A percentile compares a stretch with the other conserved stretches of the same genome.
Conservation (phyloP, 2,113 vertebrate genomes). For the Oplegnathus fasciatus region DNA sequence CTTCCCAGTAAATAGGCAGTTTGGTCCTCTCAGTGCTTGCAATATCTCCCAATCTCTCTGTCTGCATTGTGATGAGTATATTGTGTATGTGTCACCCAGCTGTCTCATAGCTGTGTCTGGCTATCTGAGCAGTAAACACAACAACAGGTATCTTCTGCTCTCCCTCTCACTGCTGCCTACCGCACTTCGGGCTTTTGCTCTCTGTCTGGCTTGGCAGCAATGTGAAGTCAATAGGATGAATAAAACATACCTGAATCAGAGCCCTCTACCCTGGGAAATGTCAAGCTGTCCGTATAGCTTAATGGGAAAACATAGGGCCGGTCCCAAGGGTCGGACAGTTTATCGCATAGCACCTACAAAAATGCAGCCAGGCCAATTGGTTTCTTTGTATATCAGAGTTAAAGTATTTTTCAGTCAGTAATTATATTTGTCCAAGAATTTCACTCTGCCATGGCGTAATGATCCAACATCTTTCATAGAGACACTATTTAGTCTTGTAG, state of each 20-base stretch:
- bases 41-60: slow-evolving; percentile 56
- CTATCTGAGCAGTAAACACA: slow-evolving; percentile 68
- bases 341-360: slow-evolving; percentile 51
- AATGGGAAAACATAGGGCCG: slow-evolving; percentile 75
- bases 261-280: slow-evolving; percentile 80
- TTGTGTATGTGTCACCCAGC: slow-evolving; percentile 70
- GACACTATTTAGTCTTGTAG: not conserved
- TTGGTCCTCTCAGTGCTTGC: slow-evolving; percentile 48
- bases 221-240: slow-evolving; percentile 82
- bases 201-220: slow-evolving; percentile 67
- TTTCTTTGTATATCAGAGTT: slow-evolving; percentile 39
- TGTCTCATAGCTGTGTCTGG: slow-evolving; percentile 62
- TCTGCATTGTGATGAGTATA: slow-evolving; percentile 65
- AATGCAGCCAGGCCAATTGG: slow-evolving; percentile 29
- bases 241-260: slow-evolving; percentile 83
- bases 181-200: slow-evolving; percentile 65
- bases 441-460: not conserved
- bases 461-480: slow-evolving; percentile 27
- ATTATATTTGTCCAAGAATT: not conserved
- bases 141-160: slow-evolving; percentile 66
- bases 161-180: slow-evolving; percentile 56
- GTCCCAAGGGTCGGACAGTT: slow-evolving; percentile 71
- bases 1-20: slow-evolving; percentile 52
- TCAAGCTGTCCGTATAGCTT: slow-evolving; percentile 81
- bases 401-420: not conserved